phyloP scores from a whole-genome alignment of 2,113 vertebrate genomes.

The Albula glossodonta region DNA sequence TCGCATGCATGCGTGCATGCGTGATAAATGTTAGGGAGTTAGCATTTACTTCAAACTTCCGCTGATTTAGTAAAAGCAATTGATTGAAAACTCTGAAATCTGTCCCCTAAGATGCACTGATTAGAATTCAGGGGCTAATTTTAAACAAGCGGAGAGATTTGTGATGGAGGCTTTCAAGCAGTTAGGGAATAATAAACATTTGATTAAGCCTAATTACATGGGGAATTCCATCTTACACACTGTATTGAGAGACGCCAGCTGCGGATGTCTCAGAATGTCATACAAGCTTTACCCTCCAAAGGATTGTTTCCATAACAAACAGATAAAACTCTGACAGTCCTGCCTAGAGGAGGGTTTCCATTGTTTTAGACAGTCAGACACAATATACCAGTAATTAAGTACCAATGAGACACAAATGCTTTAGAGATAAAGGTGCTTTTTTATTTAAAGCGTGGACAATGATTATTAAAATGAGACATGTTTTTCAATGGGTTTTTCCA shows the following conservation, averaged over 20 bases:
- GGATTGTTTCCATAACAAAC: neutral
- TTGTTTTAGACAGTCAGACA: neutral
- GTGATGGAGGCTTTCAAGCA: neutral
- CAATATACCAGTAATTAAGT: neutral
- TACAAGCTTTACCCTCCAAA: neutral
- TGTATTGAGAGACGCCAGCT: slow-evolving; percentile 3
- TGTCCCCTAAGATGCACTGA: neutral
- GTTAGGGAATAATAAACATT: slow-evolving; percentile 28
- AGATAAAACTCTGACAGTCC: neutral
- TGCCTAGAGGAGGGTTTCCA: neutral
- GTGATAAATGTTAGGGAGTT: neutral
- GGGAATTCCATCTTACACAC: slow-evolving; percentile 9
- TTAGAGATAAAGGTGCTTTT: neutral
- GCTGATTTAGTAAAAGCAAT: neutral
- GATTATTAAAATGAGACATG: neutral
- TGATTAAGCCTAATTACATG: slow-evolving; percentile 25
- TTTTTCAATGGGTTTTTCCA: neutral
- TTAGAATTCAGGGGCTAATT: slow-evolving; percentile 19
- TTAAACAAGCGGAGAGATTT: neutral
- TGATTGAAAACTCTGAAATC: slow-evolving; percentile 26
- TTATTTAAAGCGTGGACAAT: neutral
- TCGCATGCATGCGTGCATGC: neutral
- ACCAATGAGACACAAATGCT: neutral
- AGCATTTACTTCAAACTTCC: slow-evolving; percentile 17
- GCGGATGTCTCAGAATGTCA: neutral